Evolutionary conservation across 2,113 vertebrate species (phyloP).

Genomic region (Brachyistius frenatus): DNA sequence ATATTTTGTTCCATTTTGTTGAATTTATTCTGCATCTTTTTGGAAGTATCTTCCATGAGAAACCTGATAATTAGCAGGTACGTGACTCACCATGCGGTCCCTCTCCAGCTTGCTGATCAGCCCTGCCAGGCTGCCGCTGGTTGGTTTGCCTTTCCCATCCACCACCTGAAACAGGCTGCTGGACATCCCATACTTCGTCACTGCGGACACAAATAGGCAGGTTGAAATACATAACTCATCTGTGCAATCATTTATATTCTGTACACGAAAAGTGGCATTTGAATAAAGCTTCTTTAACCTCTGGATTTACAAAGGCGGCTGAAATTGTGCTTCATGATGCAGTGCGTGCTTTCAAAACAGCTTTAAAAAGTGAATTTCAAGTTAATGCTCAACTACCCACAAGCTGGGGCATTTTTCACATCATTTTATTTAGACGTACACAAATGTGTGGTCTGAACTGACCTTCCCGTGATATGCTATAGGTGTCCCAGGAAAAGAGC

Average conservation of each 20-base stretch:
- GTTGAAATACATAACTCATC: conserved; percentile 10
- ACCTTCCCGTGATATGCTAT: conserved; percentile 90
- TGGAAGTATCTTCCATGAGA: neutral
- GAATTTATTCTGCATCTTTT: neutral
- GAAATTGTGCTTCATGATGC: neutral
- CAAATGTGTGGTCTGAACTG: conserved; percentile 46
- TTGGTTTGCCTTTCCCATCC: conserved; percentile 89
- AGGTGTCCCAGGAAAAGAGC: conserved; percentile 91
- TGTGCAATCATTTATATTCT: neutral
- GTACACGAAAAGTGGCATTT: neutral
- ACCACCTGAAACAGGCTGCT: conserved; percentile 94
- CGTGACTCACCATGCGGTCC: conserved; percentile 90
- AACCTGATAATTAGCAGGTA: neutral
- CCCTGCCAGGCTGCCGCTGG: conserved; percentile 88
- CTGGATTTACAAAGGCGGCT: neutral
- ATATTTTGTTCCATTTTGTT: neutral
- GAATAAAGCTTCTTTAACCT: conserved; percentile 6
- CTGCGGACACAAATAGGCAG: conserved; percentile 74
- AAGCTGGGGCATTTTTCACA: neutral
- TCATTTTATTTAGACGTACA: neutral
- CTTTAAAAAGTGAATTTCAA: neutral
- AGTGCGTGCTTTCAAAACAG: neutral
- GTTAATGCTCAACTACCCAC: neutral
- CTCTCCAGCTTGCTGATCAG: conserved; percentile 93
- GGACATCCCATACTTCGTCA: conserved; percentile 89